A percentile compares a stretch with the other conserved stretches of the same genome.
These are phyloP conservation scores for Sporophila hypoxantha DNA, from an alignment of 2,113 vertebrate genomes.

Conservation along the genomic window DNA sequence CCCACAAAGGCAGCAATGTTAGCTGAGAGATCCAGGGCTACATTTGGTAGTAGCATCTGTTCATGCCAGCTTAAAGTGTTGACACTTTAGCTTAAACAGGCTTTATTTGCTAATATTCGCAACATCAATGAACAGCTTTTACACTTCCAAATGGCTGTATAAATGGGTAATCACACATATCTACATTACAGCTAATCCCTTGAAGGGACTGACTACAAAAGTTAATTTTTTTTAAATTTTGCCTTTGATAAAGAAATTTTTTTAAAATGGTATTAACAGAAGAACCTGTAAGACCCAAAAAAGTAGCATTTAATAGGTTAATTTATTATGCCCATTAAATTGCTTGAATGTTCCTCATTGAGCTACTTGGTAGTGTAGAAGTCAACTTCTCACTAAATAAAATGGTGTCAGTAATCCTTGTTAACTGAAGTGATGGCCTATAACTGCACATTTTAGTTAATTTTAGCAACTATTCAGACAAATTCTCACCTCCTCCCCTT, in stretches of 20 bases:
- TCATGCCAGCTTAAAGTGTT: neutral
- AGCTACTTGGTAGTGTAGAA: neutral
- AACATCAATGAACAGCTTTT: neutral
- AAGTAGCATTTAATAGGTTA: neutral
- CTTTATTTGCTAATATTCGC: conserved; percentile 32
- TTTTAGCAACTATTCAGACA: conserved; percentile 44
- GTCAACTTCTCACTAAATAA: neutral
- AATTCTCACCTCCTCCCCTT: conserved; percentile 34
- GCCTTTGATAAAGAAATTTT: neutral
- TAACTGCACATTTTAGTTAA: conserved; percentile 36
- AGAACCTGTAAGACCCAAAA: neutral
- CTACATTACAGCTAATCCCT: neutral
- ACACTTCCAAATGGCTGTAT: neutral
- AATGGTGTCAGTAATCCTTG: conserved; percentile 11
- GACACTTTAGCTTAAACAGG: neutral
- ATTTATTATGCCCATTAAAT: neutral
- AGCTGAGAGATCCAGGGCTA: neutral
- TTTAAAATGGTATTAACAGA: neutral
- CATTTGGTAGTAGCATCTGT: conserved; percentile 1
- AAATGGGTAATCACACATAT: neutral
- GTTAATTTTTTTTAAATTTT: neutral
- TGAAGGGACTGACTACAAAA: neutral
- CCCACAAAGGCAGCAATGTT: neutral
- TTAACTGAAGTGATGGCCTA: conserved; percentile 31
- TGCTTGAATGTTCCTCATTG: neutral